These are phyloP conservation scores for Orthosia incerta DNA, from an alignment of 2,888 invertebrate genomes.

Conservation along the genomic window DNA sequence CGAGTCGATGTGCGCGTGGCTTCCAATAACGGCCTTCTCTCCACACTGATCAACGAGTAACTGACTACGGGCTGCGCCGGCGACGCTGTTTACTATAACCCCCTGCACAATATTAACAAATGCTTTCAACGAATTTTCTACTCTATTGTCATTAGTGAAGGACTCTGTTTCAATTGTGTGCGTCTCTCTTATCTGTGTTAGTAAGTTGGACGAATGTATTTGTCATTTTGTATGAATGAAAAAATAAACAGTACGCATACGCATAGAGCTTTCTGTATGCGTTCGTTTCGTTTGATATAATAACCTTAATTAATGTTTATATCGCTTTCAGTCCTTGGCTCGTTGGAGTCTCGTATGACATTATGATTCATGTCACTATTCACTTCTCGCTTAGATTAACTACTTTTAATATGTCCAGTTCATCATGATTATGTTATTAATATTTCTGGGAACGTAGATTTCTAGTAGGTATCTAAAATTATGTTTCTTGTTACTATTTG, in stretches of 20 bases:
- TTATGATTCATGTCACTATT: constrained; percentile 77
- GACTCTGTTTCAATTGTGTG: constrained; percentile 60
- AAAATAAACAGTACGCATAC: constrained; percentile 86
- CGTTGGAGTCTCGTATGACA: constrained; percentile 73
- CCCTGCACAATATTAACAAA: constrained; percentile 85
- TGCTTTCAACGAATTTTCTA: constrained; percentile 70
- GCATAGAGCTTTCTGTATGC: constrained; percentile 87
- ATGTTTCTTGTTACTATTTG: constrained; percentile 61
- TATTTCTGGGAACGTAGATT: constrained; percentile 62
- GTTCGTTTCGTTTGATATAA: constrained; percentile 84
- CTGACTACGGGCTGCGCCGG: constrained; percentile 80
- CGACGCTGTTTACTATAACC: constrained; percentile 87
- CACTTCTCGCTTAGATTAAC: constrained; percentile 66
- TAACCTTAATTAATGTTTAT: constrained; percentile 89
- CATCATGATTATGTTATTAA: constrained; percentile 58
- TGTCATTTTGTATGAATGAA: constrained; percentile 89
- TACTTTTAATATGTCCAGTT: constrained; percentile 49
- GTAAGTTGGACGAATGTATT: constrained; percentile 88
- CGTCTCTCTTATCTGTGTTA: constrained; percentile 83
- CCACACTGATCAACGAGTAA: constrained; percentile 82
- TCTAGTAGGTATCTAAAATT: constrained; percentile 57
- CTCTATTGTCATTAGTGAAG: constrained; percentile 54
- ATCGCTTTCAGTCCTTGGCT: constrained; percentile 77
- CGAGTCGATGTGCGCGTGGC: constrained; percentile 80
- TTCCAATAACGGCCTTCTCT: constrained; percentile 80